These are phyloP conservation scores for Brachynemurus nebulosus DNA, from an alignment of 2,888 invertebrate species.

Conservation along the genomic window DNA sequence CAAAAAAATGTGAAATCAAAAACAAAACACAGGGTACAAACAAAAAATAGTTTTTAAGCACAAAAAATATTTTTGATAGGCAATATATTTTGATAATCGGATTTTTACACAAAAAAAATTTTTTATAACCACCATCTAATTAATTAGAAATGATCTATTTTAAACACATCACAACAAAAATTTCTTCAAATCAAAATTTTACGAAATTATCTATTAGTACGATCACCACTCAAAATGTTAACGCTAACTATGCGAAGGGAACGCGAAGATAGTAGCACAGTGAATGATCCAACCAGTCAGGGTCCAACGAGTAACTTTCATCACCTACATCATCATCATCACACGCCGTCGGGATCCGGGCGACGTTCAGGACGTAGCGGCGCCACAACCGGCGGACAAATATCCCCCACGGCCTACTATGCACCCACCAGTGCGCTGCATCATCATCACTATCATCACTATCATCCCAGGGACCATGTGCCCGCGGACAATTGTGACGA, in stretches of 20 bases:
- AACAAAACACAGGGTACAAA: no score
- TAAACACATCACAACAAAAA: neutral
- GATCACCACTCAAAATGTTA: conserved; percentile 29
- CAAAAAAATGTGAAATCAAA: no score
- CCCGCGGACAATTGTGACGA: conserved; percentile 42
- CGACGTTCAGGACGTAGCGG: conserved; percentile 22
- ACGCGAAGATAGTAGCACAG: conserved; percentile 41
- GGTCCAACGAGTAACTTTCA: neutral
- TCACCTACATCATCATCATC: neutral
- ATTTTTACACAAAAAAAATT: no score
- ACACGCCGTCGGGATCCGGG: conserved; percentile 14
- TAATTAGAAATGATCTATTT: no score
- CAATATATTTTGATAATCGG: neutral
- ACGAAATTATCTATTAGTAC: neutral
- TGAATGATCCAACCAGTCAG: neutral
- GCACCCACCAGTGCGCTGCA: neutral
- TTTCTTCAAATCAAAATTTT: neutral
- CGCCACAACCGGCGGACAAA: no score
- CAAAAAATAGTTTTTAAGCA: neutral
- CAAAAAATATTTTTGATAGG: neutral
- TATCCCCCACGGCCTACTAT: neutral
- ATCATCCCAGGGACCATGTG: no score
- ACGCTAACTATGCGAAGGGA: conserved; percentile 61
- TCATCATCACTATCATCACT: conserved; percentile 10
- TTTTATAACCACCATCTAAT: no score